A percentile compares a stretch with the other conserved stretches of the same genome.
Evolutionary conservation across 2,113 vertebrate species (phyloP).

Genomic region (Protomyctophum bolini): DNA sequence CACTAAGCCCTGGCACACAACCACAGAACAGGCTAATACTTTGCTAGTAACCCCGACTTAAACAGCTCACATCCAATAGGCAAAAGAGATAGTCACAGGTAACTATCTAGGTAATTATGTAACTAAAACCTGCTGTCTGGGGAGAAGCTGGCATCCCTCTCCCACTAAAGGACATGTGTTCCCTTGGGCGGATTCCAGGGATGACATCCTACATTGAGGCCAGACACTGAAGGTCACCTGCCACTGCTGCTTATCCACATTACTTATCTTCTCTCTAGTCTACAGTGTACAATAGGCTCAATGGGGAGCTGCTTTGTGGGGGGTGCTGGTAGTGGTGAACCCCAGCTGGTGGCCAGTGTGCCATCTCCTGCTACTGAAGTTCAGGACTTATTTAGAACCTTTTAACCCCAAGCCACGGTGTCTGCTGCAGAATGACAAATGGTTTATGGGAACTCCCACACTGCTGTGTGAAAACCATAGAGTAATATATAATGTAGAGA

Average conservation of each 20-base stretch:
- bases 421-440: conserved; percentile 51
- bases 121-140: no score
- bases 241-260: conserved; percentile 17
- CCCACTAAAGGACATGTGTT: neutral
- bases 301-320: conserved; percentile 38
- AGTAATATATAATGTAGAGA: no score
- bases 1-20: no score
- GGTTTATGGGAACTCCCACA: conserved; percentile 27
- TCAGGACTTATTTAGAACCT: conserved; percentile 53
- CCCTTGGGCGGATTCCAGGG: neutral
- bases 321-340: conserved; percentile 16
- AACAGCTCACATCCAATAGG: no score
- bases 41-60: no score
- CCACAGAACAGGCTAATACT: no score
- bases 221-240: conserved; percentile 31
- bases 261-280: conserved; percentile 42
- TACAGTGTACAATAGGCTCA: conserved; percentile 32
- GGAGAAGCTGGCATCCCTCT: neutral
- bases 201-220: conserved; percentile 13
- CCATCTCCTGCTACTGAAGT: conserved; percentile 24
- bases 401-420: conserved; percentile 43
- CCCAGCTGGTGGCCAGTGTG: conserved; percentile 17
- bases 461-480: neutral
- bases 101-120: no score
- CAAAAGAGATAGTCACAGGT: no score